Conservation (phyloP, 2,113 vertebrate genomes). For the Cyphomyrus discorhynchus region DNA sequence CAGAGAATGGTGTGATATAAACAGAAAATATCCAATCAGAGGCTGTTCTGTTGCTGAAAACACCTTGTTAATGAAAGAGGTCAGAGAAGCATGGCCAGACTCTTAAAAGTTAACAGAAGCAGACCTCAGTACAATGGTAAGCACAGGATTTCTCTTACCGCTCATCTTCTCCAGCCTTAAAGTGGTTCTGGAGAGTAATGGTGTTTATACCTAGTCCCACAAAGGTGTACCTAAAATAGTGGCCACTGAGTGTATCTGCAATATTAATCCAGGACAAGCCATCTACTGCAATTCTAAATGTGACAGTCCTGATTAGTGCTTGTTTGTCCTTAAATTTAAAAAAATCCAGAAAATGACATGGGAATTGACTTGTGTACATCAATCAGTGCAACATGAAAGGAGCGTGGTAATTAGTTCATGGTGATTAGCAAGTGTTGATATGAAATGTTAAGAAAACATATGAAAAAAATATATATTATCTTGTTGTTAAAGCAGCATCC, state of each 20-base stretch:
- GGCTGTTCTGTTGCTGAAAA: neutral
- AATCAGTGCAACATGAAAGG: constrained; percentile 65
- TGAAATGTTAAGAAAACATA: constrained; percentile 42
- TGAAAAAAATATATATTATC: constrained; percentile 38
- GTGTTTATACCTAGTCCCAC: neutral
- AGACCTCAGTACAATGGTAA: neutral
- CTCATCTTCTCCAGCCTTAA: neutral
- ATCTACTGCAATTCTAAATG: constrained; percentile 7
- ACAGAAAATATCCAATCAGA: neutral
- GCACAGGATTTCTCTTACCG: neutral
- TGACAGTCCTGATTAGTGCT: constrained; percentile 59
- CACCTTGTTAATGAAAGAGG: neutral
- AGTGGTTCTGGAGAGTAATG: neutral
- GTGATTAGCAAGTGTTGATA: constrained; percentile 59
- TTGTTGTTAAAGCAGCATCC: constrained; percentile 29
- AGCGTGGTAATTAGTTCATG: constrained; percentile 57
- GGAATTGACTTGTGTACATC: constrained; percentile 59
- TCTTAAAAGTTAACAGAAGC: neutral
- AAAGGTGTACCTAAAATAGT: neutral
- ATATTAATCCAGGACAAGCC: neutral
- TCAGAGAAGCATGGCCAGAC: neutral
- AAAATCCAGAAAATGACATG: constrained; percentile 58
- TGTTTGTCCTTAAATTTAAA: constrained; percentile 63
- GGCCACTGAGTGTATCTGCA: neutral
- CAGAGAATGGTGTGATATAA: neutral